Percentiles rank a stretch among this genome's conserved stretches.
These are phyloP conservation scores for Xanthia icteritia DNA, from an alignment of 2,888 invertebrate genomes.

Conservation along the genomic window DNA sequence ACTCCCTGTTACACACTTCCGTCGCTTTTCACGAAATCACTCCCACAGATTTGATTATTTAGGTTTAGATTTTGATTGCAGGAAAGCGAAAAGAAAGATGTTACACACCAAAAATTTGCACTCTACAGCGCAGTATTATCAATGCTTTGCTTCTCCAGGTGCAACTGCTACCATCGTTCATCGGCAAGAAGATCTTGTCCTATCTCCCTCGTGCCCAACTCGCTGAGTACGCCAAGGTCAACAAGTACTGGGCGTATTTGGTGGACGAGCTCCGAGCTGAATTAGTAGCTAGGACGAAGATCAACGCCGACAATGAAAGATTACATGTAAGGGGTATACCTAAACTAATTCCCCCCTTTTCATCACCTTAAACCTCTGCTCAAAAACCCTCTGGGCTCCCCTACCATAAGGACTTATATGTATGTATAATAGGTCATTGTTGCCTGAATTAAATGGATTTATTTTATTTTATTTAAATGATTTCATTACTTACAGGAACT, in stretches of 20 bases:
- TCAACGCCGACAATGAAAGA: slow-evolving; percentile 77
- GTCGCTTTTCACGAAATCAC: too few species aligned
- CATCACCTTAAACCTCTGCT: neutral
- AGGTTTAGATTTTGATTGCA: too few species aligned
- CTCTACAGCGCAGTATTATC: neutral
- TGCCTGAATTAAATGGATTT: neutral
- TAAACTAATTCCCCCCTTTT: neutral
- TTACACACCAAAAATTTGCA: neutral
- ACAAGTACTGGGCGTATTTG: slow-evolving; percentile 85
- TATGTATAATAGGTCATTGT: neutral
- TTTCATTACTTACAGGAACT: slow-evolving; percentile 69
- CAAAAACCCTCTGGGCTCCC: too few species aligned
- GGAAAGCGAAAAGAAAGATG: too few species aligned
- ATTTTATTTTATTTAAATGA: neutral
- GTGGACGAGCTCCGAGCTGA: slow-evolving; percentile 81
- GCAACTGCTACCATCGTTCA: slow-evolving; percentile 80
- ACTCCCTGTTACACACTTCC: too few species aligned
- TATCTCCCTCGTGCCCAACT: slow-evolving; percentile 76
- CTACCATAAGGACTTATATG: too few species aligned
- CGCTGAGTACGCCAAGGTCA: slow-evolving; percentile 79
- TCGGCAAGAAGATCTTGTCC: slow-evolving; percentile 79
- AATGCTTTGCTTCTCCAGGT: slow-evolving; percentile 69
- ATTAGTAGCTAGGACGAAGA: slow-evolving; percentile 74
- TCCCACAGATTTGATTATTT: too few species aligned
- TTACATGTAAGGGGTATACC: slow-evolving; percentile 68